phyloP scores from a whole-genome alignment of 2,888 invertebrate genomes.

The Lycia hirtaria region DNA sequence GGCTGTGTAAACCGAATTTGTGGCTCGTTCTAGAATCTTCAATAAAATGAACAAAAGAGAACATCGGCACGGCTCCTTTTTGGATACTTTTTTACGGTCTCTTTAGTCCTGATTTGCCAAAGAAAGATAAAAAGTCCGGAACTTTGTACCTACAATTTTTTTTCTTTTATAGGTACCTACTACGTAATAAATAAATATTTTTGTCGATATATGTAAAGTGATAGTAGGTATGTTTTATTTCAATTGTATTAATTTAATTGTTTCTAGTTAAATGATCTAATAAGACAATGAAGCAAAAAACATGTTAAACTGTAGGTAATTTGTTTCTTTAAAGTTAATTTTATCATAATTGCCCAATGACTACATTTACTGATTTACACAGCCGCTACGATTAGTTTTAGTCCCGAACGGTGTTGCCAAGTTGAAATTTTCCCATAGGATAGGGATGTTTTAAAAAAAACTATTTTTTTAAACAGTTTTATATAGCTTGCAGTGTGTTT shows the following conservation, averaged over 20 bases:
- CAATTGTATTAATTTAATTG: too few relatives aligned
- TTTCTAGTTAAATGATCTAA: too few relatives aligned
- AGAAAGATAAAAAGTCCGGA: background rate
- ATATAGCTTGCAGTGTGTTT: too few relatives aligned
- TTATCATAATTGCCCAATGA: constrained; percentile 35
- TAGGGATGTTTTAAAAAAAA: background rate
- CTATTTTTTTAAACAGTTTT: too few relatives aligned
- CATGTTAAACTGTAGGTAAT: too few relatives aligned
- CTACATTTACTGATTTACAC: constrained; percentile 54
- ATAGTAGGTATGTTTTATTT: too few relatives aligned
- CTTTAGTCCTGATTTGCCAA: background rate
- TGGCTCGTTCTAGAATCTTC: background rate
- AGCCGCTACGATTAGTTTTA: constrained; percentile 34
- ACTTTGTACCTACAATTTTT: too few relatives aligned
- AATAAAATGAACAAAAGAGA: background rate
- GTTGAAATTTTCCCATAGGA: background rate
- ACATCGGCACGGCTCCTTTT: constrained; percentile 1
- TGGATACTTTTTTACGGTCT: background rate
- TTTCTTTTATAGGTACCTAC: too few relatives aligned
- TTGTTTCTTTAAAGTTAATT: too few relatives aligned
- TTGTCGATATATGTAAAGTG: too few relatives aligned
- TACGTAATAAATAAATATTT: too few relatives aligned
- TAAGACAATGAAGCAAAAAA: too few relatives aligned
- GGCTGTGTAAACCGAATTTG: constrained; percentile 33
- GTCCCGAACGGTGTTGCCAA: constrained; percentile 33